These are phyloP conservation scores for Siphonodentalium dalli DNA, from an alignment of 2,888 invertebrate genomes.

Conservation along the genomic window DNA sequence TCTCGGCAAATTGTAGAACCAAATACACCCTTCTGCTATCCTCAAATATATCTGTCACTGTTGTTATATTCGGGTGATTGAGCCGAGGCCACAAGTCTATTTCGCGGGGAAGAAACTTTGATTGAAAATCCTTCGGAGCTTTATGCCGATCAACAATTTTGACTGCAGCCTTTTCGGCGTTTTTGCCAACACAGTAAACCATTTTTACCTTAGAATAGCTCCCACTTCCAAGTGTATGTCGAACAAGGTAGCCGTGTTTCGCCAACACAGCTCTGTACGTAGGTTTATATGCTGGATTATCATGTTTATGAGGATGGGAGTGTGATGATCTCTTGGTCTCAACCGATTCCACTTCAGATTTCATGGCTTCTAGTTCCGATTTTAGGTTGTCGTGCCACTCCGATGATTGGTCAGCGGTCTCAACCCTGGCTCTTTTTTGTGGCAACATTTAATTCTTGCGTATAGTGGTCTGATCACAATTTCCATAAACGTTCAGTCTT, in stretches of 20 bases:
- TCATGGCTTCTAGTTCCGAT: constrained; percentile 46
- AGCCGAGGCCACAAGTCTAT: constrained; percentile 78
- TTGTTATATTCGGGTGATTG: constrained; percentile 81
- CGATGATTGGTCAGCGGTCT: constrained; percentile 33
- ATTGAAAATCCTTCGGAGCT: constrained; percentile 80
- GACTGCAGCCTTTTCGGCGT: constrained; percentile 45
- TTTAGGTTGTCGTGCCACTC: constrained; percentile 30
- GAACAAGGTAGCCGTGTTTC: constrained; percentile 53
- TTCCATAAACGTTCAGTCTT: too few relatives aligned
- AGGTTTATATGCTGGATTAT: constrained; percentile 47
- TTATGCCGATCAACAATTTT: constrained; percentile 81
- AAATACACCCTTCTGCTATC: constrained; percentile 68
- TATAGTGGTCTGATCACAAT: too few relatives aligned
- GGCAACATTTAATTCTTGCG: constrained; percentile 42
- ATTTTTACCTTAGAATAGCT: constrained; percentile 74
- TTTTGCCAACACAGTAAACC: constrained; percentile 67
- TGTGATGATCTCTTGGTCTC: constrained; percentile 39
- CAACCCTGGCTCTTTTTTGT: constrained; percentile 35
- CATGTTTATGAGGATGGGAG: constrained; percentile 27
- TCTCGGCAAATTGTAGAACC: constrained; percentile 64
- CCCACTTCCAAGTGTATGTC: constrained; percentile 60
- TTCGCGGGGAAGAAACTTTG: constrained; percentile 83
- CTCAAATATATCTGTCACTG: constrained; percentile 81
- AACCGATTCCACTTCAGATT: constrained; percentile 50
- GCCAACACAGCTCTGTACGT: constrained; percentile 61